Base-by-base conservation (phyloP, 2,113 vertebrate genomes). In the Pholis gunnellus region DNA sequence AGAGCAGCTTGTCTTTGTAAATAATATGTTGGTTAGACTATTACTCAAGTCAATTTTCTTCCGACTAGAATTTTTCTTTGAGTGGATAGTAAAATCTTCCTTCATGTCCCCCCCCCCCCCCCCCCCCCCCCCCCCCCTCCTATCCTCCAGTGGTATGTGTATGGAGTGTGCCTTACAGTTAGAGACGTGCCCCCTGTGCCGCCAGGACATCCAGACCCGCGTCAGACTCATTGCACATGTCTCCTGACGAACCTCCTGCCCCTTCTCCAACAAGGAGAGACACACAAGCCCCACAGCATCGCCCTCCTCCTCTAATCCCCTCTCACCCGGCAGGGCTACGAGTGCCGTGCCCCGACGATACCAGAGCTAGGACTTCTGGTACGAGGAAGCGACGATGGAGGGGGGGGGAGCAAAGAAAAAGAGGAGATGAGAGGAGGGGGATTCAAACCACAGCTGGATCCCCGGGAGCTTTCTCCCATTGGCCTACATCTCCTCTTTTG, bases 131-230 rank as follows among this genome's bases (percentile, higher is more conserved):
- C 15, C 79, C 2, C 57, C 88, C 4, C 14, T 1, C 22, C 48
- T 67, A 78, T 38, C 29, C 40, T 78, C 1, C 91, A 99, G 98
- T 84, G 98, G 98, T 93, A 96, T 99, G 94, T 99, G 98, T 94
- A 99, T 99, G 98, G 97, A 98, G 94, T 99, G 98, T 98, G 98
- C 98, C 97, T 98, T 99, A 97, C 98, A 99, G 87, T 95, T 99
- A 93, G 98, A 99, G 95, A 99, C 97, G 87, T 99, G 98, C 95
- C 98, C 98, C 17, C 95, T 99, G 95, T 99, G 98, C 95, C 98
- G 98, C 87, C 97, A 99, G 93, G 98, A 99, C 94, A 99, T 99
- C 95, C 97, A 98, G 88, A 98, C 96, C 40, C 95, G 98, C 76
- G 97, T 99, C 95, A 97, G 98, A 97, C 97, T 98, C 92, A 99